Conservation (phyloP, 2,113 vertebrate genomes). For the Bagarius yarrelli region DNA sequence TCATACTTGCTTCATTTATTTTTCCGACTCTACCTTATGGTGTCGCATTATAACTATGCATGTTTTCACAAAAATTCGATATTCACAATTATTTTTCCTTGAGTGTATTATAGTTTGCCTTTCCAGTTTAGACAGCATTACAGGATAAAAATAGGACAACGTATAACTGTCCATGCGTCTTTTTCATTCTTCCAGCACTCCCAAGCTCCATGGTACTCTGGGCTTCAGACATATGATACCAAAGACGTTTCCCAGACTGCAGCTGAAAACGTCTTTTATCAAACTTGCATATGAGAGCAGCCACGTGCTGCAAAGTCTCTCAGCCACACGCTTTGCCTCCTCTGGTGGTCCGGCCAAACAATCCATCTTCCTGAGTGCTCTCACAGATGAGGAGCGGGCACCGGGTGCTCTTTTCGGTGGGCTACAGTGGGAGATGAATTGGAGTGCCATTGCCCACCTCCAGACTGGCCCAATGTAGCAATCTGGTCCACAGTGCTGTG, state of each 20-base stretch:
- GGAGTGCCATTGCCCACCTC: slow-evolving; percentile 73
- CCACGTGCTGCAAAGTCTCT: slow-evolving; percentile 78
- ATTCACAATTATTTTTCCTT: background rate
- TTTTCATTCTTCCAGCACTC: slow-evolving; percentile 32
- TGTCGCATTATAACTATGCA: background rate
- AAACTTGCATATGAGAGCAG: slow-evolving; percentile 81
- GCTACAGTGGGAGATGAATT: slow-evolving; percentile 89
- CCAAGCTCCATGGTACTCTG: slow-evolving; percentile 24
- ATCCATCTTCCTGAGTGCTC: slow-evolving; percentile 81
- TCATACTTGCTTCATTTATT: background rate
- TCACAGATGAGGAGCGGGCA: slow-evolving; percentile 75
- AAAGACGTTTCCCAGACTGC: slow-evolving; percentile 61
- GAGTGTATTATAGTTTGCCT: background rate
- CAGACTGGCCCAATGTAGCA: slow-evolving; percentile 73
- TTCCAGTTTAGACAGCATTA: background rate
- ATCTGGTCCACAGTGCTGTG: slow-evolving; percentile 70
- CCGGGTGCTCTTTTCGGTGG: slow-evolving; percentile 78
- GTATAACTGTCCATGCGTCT: slow-evolving; percentile 9
- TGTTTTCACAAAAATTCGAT: background rate
- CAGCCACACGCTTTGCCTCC: slow-evolving; percentile 79
- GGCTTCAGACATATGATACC: slow-evolving; percentile 42
- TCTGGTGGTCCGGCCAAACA: slow-evolving; percentile 79
- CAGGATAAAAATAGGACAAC: slow-evolving; percentile 3
- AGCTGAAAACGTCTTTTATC: slow-evolving; percentile 77
- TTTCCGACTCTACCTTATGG: background rate